Percentiles rank a stretch among this genome's conserved stretches.
Evolutionary conservation across 35 echinoderm and acorn worm species (phyloP).

Genomic region (Strongylocentrotus purpuratus): DNA sequence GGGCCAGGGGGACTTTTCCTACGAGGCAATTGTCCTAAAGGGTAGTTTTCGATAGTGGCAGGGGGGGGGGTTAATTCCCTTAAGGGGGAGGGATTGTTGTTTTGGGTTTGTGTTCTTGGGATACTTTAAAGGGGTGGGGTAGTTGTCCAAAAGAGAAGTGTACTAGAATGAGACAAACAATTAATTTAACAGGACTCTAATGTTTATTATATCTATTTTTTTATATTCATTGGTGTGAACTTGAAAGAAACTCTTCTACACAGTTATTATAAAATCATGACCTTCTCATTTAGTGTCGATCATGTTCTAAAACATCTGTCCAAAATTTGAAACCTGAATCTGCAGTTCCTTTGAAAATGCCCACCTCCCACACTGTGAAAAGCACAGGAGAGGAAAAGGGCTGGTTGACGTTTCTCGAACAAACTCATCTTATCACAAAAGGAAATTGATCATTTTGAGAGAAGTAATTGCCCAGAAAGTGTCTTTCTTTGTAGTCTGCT

Average conservation of each 20-base stretch:
- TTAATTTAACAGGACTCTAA: too few species aligned
- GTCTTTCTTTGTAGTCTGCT: neutral
- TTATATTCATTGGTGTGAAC: too few species aligned
- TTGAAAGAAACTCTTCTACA: neutral
- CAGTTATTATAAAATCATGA: neutral
- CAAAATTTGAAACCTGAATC: neutral
- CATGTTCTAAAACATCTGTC: neutral
- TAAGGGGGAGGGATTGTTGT: too few species aligned
- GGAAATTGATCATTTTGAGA: conserved; percentile 15
- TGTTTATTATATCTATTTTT: too few species aligned
- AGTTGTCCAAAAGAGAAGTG: too few species aligned
- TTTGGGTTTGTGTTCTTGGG: too few species aligned
- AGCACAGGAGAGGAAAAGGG: neutral
- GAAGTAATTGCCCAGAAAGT: neutral
- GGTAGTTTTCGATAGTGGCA: too few species aligned
- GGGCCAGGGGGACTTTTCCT: too few species aligned
- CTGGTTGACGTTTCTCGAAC: neutral
- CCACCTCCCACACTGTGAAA: neutral
- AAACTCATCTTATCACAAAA: neutral
- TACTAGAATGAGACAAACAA: too few species aligned
- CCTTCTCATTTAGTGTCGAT: neutral
- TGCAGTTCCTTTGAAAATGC: neutral
- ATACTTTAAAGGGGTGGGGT: too few species aligned
- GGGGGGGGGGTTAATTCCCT: too few species aligned
- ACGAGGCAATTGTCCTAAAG: too few species aligned